Evolutionary conservation across 2,888 invertebrate genomes (phyloP).

Genomic region (Torymus tubicola): DNA sequence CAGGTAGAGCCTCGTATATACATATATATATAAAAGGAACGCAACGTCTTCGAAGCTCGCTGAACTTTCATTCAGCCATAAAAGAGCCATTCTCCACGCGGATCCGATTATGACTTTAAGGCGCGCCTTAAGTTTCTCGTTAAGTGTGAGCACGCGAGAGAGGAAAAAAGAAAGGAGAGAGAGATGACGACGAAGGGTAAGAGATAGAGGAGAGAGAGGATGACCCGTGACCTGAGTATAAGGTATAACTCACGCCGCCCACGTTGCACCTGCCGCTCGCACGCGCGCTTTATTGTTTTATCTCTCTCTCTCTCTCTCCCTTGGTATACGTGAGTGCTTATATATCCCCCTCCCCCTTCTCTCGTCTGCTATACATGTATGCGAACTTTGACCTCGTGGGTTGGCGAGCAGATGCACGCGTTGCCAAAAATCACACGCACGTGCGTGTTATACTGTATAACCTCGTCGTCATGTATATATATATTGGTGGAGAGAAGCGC

Average conservation of each 20-base stretch:
- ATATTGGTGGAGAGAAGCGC: not conserved
- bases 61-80: slow-evolving; percentile 35
- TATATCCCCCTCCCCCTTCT: slow-evolving; percentile 60
- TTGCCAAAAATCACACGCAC: slow-evolving; percentile 26
- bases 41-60: not conserved
- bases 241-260: slow-evolving; percentile 67
- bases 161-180: slow-evolving; percentile 24
- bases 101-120: slow-evolving; percentile 42
- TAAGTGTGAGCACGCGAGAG: slow-evolving; percentile 62
- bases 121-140: slow-evolving; percentile 31
- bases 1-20: too few relatives aligned
- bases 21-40: slow-evolving; percentile 2
- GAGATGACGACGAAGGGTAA: not conserved
- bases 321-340: slow-evolving; percentile 58
- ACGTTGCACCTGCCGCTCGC: slow-evolving; percentile 73
- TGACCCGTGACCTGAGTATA: slow-evolving; percentile 68
- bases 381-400: slow-evolving; percentile 13
- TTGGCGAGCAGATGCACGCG: slow-evolving; percentile 43
- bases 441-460: not conserved
- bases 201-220: slow-evolving; percentile 27
- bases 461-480: not conserved
- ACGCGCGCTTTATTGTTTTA: slow-evolving; percentile 71
- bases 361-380: too few relatives aligned
- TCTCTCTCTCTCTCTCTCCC: slow-evolving; percentile 56
- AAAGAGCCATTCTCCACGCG: slow-evolving; percentile 39